Evolutionary conservation across 1,140 invertebrate species (phyloP).

Genomic region (Proctacanthus coquilletti): DNA sequence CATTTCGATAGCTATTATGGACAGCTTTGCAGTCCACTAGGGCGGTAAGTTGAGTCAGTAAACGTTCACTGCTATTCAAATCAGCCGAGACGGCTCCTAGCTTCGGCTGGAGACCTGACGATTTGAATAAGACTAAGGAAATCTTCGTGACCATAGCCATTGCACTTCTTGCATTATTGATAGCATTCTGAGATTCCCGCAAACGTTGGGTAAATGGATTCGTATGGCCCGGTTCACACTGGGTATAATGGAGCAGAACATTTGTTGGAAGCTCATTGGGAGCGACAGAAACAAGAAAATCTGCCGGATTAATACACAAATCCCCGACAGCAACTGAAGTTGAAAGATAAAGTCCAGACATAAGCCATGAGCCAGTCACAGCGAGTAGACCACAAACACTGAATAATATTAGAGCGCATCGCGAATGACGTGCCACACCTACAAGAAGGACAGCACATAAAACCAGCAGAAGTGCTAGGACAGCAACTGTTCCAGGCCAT

Average conservation of each 20-base stretch:
- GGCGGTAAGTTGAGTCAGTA: conserved; percentile 42
- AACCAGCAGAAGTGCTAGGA: conserved; percentile 58
- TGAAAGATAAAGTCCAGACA: conserved; percentile 67
- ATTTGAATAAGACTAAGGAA: conserved; percentile 26
- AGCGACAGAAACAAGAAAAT: conserved; percentile 62
- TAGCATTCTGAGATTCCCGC: conserved; percentile 53
- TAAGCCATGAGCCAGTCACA: conserved; percentile 78
- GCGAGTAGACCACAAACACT: conserved; percentile 75
- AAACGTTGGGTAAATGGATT: conserved; percentile 66
- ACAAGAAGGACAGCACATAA: conserved; percentile 67
- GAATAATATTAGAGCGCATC: conserved; percentile 34
- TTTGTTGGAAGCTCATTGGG: conserved; percentile 49
- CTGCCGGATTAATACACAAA: conserved; percentile 60
- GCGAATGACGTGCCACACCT: conserved; percentile 65
- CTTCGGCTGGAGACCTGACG: conserved; percentile 44
- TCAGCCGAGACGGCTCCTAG: conserved; percentile 54
- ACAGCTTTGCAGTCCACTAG: conserved; percentile 65
- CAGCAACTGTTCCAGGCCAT: conserved; percentile 64
- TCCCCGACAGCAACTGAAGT: conserved; percentile 62
- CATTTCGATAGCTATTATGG: conserved; percentile 62
- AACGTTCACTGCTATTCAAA: conserved; percentile 47
- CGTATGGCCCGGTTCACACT: conserved; percentile 57
- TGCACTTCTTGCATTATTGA: conserved; percentile 45
- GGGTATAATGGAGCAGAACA: conserved; percentile 64
- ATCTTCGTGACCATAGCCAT: conserved; percentile 28